Conservation (phyloP, 2,797 vertebrate species). For the Hoplostethus atlanticus region DNA sequence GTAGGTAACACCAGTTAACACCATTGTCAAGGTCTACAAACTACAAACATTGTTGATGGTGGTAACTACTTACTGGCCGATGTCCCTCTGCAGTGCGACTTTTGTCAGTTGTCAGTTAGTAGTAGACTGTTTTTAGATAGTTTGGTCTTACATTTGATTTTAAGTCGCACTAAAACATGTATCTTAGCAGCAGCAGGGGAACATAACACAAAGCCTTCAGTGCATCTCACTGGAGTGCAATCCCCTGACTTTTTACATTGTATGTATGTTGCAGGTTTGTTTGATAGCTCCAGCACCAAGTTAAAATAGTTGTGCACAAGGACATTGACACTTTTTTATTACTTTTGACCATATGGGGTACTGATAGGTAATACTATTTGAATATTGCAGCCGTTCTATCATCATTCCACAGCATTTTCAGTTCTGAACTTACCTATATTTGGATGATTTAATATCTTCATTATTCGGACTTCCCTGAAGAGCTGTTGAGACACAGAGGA, state of each 20-base stretch:
- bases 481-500: conserved; percentile 86
- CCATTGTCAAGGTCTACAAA: no score
- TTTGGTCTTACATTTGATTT: neutral
- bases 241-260: neutral
- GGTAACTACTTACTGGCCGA: neutral
- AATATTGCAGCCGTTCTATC: neutral
- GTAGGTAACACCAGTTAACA: no score
- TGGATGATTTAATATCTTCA: conserved; percentile 97
- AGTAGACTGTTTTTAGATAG: neutral
- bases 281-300: neutral
- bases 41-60: no score
- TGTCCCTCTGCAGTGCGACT: neutral
- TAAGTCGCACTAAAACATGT: neutral
- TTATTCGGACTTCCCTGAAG: conserved; percentile 97
- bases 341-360: neutral
- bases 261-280: neutral
- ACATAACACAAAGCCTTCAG: neutral
- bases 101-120: no score
- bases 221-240: no score
- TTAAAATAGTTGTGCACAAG: conserved; percentile 5
- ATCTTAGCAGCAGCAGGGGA: neutral
- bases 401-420: conserved; percentile 7
- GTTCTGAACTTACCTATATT: conserved; percentile 91
- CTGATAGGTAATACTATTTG: neutral
- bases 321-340: no score